A percentile compares a stretch with the other conserved stretches of the same genome.
These are phyloP conservation scores for Zapus hudsonius DNA, from an alignment of 2,113 vertebrate species.

Conservation along the genomic window DNA sequence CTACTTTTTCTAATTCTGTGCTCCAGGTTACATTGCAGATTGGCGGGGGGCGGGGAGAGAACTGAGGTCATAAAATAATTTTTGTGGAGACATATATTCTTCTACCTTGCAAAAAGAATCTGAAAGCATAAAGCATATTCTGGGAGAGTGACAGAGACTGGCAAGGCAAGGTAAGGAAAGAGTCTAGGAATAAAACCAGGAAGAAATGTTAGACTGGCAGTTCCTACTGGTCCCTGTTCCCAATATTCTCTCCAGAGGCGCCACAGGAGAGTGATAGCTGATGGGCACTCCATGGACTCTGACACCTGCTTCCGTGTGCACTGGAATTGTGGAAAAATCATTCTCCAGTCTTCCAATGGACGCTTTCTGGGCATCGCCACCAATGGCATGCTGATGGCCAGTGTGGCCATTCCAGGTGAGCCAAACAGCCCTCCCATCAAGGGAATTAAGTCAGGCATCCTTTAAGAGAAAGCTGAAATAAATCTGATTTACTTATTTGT, in stretches of 20 bases:
- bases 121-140: background rate
- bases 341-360: conserved; percentile 69
- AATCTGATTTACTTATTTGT: background rate
- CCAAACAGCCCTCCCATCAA: rapidly evolving
- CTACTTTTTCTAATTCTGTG: background rate
- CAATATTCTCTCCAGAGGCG: conserved; percentile 62
- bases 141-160: background rate
- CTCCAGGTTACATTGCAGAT: background rate
- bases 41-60: background rate
- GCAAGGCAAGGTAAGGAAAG: background rate
- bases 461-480: background rate
- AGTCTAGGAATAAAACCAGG: background rate
- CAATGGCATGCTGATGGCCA: conserved; percentile 68
- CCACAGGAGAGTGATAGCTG: conserved; percentile 64
- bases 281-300: conserved; percentile 70
- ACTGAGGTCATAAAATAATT: background rate
- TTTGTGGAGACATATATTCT: background rate
- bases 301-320: conserved; percentile 70
- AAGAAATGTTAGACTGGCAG: background rate
- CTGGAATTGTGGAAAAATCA: conserved; percentile 77
- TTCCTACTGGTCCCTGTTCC: background rate
- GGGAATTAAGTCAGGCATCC: background rate
- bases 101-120: background rate
- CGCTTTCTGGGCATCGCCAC: conserved; percentile 62
- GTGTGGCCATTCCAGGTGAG: conserved; percentile 71